Evolutionary conservation across 2,797 vertebrate genomes (phyloP).

Genomic region (Cichlasoma orientale): DNA sequence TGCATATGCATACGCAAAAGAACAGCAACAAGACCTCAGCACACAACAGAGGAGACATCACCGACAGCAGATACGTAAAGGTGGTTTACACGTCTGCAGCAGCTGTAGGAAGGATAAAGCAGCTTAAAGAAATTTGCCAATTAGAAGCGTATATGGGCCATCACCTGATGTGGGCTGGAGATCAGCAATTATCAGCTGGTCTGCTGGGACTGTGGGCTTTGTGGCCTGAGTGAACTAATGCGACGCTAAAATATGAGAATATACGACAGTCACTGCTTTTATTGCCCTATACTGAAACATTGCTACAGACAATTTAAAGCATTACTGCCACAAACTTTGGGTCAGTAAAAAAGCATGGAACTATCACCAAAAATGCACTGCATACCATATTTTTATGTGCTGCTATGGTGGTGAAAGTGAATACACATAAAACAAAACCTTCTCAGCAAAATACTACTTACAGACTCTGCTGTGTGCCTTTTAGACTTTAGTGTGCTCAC

Average conservation of each 20-base stretch:
- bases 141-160: background rate
- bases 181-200: background rate
- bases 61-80: no score
- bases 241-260: background rate
- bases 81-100: background rate
- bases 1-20: no score
- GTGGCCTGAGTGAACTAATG: background rate
- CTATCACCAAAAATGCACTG: background rate
- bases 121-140: background rate
- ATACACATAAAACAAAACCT: background rate
- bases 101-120: background rate
- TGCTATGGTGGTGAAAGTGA: background rate
- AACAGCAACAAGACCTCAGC: no score
- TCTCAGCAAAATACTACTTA: background rate
- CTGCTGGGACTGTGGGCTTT: background rate
- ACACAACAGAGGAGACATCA: no score
- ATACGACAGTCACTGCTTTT: background rate
- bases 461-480: background rate
- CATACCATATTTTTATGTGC: background rate
- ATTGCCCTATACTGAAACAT: background rate
- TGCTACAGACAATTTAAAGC: background rate
- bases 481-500: background rate
- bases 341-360: background rate
- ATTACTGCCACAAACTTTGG: background rate
- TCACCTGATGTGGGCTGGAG: background rate